These are phyloP conservation scores for Fistularia commersonii DNA, from an alignment of 2,797 vertebrate genomes.

Conservation along the genomic window DNA sequence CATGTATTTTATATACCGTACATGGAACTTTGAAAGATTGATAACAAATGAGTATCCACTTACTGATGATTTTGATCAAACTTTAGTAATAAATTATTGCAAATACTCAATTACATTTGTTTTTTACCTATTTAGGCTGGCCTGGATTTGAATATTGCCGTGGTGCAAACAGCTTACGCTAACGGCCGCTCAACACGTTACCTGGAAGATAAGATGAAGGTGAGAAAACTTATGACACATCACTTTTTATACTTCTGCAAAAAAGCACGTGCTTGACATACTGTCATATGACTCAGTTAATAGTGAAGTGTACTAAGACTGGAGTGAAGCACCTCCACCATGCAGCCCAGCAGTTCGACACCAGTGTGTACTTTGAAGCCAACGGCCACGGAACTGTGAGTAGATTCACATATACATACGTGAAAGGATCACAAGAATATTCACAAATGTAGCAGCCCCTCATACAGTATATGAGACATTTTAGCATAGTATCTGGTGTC, in stretches of 20 bases:
- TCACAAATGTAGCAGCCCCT: too few relatives aligned
- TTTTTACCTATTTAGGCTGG: conserved; percentile 72
- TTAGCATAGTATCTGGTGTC: too few relatives aligned
- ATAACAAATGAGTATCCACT: too few relatives aligned
- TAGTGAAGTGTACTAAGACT: conserved; percentile 89
- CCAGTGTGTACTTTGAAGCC: conserved; percentile 95
- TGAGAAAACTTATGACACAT: conserved; percentile 43
- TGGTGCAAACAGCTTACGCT: conserved; percentile 95
- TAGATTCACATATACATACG: conserved; percentile 17
- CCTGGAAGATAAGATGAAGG: conserved; percentile 89
- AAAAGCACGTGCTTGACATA: background rate
- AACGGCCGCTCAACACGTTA: conserved; percentile 92
- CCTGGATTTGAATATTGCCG: conserved; percentile 81
- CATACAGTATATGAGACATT: too few relatives aligned
- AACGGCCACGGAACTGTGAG: conserved; percentile 97
- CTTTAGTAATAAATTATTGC: background rate
- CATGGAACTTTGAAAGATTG: too few relatives aligned
- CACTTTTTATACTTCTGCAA: background rate
- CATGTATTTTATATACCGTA: too few relatives aligned
- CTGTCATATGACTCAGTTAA: conserved; percentile 70
- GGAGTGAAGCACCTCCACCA: conserved; percentile 96
- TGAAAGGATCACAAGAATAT: too few relatives aligned
- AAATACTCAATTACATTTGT: background rate
- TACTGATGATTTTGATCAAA: too few relatives aligned
- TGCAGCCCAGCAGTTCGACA: conserved; percentile 88